phyloP scores from a whole-genome alignment of 2,888 invertebrate species.

The Alitta virens region DNA sequence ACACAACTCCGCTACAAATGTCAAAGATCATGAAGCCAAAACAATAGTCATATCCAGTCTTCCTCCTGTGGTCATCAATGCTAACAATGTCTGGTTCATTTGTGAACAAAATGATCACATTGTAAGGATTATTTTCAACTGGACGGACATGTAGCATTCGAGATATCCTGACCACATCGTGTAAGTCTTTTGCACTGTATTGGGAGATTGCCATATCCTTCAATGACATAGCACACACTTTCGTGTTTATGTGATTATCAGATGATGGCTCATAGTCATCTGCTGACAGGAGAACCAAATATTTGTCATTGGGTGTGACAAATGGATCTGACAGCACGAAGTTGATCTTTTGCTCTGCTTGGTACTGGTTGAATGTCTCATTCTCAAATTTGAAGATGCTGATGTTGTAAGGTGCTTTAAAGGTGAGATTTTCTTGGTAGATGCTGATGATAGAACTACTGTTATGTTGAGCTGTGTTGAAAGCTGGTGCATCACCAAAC shows the following conservation, averaged over 20 bases:
- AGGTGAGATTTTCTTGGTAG: constrained; percentile 34
- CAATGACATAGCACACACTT: constrained; percentile 43
- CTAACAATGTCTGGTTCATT: constrained; percentile 22
- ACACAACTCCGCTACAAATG: constrained; percentile 41
- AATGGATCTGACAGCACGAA: constrained; percentile 43
- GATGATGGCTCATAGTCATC: constrained; percentile 36
- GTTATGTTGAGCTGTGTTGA: constrained; percentile 36
- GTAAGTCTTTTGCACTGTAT: constrained; percentile 44
- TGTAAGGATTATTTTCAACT: constrained; percentile 32
- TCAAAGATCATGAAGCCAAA: constrained; percentile 44
- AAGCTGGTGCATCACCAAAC: constrained; percentile 44
- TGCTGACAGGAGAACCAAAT: constrained; percentile 47
- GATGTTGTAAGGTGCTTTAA: constrained; percentile 41
- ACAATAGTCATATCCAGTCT: constrained; percentile 21
- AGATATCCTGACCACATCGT: constrained; percentile 38
- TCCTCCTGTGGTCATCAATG: background rate
- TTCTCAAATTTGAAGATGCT: constrained; percentile 36
- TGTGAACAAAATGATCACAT: constrained; percentile 41
- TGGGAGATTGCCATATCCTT: constrained; percentile 29
- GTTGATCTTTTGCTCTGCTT: constrained; percentile 34
- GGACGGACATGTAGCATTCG: constrained; percentile 44
- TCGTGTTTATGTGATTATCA: constrained; percentile 40
- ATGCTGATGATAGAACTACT: constrained; percentile 37
- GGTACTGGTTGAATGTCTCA: constrained; percentile 34
- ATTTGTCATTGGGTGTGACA: constrained; percentile 45